Base-by-base conservation (phyloP, 2,888 invertebrate genomes). In the Brachyopa scutellaris region DNA sequence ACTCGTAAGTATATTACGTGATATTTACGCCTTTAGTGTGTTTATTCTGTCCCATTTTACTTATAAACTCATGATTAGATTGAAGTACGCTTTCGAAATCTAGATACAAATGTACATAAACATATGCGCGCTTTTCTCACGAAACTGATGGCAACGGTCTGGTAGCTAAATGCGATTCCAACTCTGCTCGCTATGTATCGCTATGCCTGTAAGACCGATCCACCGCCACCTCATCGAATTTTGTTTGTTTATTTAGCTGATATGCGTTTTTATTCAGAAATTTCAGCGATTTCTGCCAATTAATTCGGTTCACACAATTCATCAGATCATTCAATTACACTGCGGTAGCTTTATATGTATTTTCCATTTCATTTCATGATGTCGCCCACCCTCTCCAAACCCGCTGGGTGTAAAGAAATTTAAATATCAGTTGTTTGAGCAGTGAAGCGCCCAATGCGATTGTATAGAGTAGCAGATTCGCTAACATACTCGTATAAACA, bases 241-340 rank as follows among this genome's bases (percentile, higher is more conserved):
- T 49, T 31, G 45, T 61, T 70, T 62, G 62, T 55, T 55, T 61
- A 49, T n/a, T 8, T 40, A 23, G 23, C 29, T 31, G 59, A 40
- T 55, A 55, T 59, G 57, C 57, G 62, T 66, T 74, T 66, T 57
- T 49, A 4, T 40, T 38, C 26, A 13, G 36, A 19, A 59, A 59
- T 33, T 29, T 15, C 29, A 73, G 17, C 38, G 38, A 66, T 61
- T 49, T 55, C n/a, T 55, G 36, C 26, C 73, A 73, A 73, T 79
- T 79, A 79, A 79, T 73, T 79, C 73, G 59, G 73, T 79, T 79
- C 78, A 70, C 78, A 78, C 72, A 72, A 72, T 72, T 72, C 64
- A 78, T 57, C 42, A 23, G 55, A 33, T 47, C n/a, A 9, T 73
- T 73, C 26, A 45, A 53, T 55, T 53, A 9, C 53, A 73, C 61